Evolutionary conservation across 2,113 vertebrate genomes (phyloP).

Genomic region (Grus americana): DNA sequence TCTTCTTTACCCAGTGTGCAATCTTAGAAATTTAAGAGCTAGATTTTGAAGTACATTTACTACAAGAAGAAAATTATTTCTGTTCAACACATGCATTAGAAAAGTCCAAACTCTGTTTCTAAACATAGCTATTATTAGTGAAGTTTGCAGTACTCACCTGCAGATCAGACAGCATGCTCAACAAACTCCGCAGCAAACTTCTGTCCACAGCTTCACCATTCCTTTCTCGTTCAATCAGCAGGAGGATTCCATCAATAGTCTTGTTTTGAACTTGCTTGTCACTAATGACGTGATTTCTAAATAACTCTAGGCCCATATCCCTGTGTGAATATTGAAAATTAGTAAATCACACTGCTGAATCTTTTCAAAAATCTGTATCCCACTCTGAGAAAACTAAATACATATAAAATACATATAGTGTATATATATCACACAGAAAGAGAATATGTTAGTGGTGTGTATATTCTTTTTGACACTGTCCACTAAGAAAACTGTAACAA

Average conservation of each 20-base stretch:
- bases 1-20: background rate
- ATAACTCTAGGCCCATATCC: constrained; percentile 85
- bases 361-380: background rate
- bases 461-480: background rate
- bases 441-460: background rate
- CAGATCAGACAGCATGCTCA: constrained; percentile 83
- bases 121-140: background rate
- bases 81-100: fast-evolving
- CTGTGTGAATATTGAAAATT: constrained; percentile 54
- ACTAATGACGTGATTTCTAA: constrained; percentile 78
- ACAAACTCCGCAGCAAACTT: constrained; percentile 79
- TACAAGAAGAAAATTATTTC: background rate
- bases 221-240: constrained; percentile 75
- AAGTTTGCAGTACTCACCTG: constrained; percentile 63
- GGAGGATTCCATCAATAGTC: constrained; percentile 80
- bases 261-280: constrained; percentile 80
- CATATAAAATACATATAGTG: background rate
- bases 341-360: background rate
- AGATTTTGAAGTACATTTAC: background rate
- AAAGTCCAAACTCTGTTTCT: background rate
- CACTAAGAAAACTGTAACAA: background rate
- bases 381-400: background rate
- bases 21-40: background rate
- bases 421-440: background rate
- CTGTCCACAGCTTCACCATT: constrained; percentile 81